Evolutionary conservation across 2,797 vertebrate genomes (phyloP).

Genomic region (Parauchenoglanis punctatus): DNA sequence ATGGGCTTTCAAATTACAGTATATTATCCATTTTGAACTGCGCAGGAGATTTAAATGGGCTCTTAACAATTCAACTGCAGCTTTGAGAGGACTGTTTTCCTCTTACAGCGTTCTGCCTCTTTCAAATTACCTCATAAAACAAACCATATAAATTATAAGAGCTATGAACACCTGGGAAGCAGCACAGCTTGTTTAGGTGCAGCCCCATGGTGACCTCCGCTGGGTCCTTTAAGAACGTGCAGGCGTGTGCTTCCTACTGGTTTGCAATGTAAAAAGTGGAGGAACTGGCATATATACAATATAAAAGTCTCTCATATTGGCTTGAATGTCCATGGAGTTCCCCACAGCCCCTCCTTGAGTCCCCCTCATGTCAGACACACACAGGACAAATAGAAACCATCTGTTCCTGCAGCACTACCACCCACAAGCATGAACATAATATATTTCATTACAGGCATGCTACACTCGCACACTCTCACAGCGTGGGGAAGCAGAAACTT

Average conservation of each 20-base stretch:
- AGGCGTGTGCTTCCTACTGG: conserved; percentile 27
- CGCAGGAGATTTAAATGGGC: not conserved
- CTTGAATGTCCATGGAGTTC: conserved; percentile 47
- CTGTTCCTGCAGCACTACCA: conserved; percentile 77
- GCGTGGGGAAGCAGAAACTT: conserved; percentile 25
- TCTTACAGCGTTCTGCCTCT: not conserved
- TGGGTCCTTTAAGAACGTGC: conserved; percentile 8
- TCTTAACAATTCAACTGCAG: not conserved
- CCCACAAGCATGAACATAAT: conserved; percentile 72
- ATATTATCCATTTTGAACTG: not conserved
- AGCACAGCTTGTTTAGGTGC: not conserved
- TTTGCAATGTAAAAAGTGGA: conserved; percentile 31
- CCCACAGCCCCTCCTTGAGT: conserved; percentile 74
- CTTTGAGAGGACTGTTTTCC: not conserved
- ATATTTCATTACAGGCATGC: conserved; percentile 75
- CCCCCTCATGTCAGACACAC: conserved; percentile 82
- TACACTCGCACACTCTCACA: conserved; percentile 14
- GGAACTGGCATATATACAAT: conserved; percentile 35
- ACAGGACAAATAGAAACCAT: conserved; percentile 87
- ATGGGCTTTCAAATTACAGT: not conserved
- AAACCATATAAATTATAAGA: conserved; percentile 14
- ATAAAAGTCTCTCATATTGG: conserved; percentile 43
- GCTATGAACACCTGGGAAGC: not conserved
- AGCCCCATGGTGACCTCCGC: conserved; percentile 18
- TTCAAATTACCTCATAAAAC: conserved; percentile 15